Evolutionary conservation across 2,113 vertebrate species (phyloP).

Genomic region (Lepisosteus oculatus): DNA sequence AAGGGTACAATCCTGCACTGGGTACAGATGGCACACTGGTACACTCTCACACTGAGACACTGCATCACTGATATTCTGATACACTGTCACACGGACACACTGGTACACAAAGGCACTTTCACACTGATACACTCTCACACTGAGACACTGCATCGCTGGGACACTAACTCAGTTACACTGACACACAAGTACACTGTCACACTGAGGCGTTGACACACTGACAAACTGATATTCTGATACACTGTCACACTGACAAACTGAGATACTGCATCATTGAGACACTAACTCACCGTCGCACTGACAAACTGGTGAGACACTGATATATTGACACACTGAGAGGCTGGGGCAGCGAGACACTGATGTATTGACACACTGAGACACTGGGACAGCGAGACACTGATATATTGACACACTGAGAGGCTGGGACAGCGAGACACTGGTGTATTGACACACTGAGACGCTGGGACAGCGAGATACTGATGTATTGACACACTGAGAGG

Average conservation of each 20-base stretch:
- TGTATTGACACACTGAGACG: neutral
- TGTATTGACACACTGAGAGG: neutral
- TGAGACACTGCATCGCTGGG: no score
- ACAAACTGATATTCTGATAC: neutral
- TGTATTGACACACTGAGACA: no score
- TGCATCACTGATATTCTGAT: no score
- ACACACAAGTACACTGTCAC: neutral
- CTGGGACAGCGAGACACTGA: no score
- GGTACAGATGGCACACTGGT: slow-evolving; percentile 41
- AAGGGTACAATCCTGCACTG: slow-evolving; percentile 51
- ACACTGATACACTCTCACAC: no score
- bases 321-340: no score
- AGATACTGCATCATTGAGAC: neutral
- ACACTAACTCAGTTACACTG: neutral
- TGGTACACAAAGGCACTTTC: no score
- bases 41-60: neutral
- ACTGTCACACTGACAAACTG: neutral
- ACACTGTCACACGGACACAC: no score
- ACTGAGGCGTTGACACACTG: neutral
- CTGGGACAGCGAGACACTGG: no score
- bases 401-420: no score
- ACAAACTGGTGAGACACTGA: neutral
- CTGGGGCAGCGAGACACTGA: no score
- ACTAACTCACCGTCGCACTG: neutral
- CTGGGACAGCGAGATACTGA: neutral